Percentiles rank a stretch among this genome's conserved stretches.
Evolutionary conservation across 1,140 invertebrate genomes (phyloP).

Genomic region (Pemphigus obesinymphae): DNA sequence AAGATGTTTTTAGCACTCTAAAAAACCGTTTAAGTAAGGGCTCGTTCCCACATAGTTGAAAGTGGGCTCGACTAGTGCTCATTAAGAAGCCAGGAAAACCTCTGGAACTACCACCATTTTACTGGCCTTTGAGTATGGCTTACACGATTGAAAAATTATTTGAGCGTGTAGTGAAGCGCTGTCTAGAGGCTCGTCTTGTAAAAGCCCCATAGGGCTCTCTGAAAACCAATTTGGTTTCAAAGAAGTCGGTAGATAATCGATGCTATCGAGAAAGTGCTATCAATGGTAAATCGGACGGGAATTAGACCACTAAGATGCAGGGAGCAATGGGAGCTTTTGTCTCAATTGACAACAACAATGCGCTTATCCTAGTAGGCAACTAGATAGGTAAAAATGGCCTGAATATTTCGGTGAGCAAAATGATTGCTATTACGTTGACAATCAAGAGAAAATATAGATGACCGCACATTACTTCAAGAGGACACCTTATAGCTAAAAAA

Average conservation of each 20-base stretch:
- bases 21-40: background rate
- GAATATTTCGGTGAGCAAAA: background rate
- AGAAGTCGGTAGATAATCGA: background rate
- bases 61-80: background rate
- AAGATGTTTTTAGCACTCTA: background rate
- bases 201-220: background rate
- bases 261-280: background rate
- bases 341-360: background rate
- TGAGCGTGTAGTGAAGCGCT: background rate
- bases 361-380: background rate
- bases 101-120: background rate
- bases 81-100: background rate
- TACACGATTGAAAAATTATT: constrained; percentile 19
- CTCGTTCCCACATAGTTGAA: background rate
- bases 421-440: background rate
- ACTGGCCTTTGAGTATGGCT: background rate
- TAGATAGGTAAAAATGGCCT: background rate
- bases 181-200: background rate
- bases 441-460: background rate
- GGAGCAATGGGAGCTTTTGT: background rate
- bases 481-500: no score
- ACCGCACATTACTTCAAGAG: no score
- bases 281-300: background rate
- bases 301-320: background rate
- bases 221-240: constrained; percentile 13